These are phyloP conservation scores for Radopholus similis DNA, from an alignment of 1,140 invertebrate genomes.

Conservation along the genomic window DNA sequence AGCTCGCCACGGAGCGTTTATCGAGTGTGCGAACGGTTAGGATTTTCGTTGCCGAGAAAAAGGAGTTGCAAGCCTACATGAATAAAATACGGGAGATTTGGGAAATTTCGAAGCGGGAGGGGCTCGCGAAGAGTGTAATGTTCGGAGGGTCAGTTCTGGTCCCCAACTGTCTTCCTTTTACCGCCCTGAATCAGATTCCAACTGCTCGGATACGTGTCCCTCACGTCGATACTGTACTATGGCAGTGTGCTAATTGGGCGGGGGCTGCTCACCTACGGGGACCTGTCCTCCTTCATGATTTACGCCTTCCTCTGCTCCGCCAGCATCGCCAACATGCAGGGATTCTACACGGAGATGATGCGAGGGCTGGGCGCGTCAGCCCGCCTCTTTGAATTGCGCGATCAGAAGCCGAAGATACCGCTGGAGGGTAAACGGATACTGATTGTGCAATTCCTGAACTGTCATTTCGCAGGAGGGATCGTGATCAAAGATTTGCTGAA, in stretches of 20 bases:
- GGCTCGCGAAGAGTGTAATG: constrained; percentile 79
- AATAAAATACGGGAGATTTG: constrained; percentile 73
- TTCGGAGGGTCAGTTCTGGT: constrained; percentile 76
- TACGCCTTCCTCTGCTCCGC: constrained; percentile 53
- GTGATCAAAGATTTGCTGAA: constrained; percentile 66
- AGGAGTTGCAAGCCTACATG: constrained; percentile 72
- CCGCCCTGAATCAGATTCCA: constrained; percentile 71
- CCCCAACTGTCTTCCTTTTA: neutral
- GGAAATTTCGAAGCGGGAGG: constrained; percentile 77
- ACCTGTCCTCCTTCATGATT: constrained; percentile 56
- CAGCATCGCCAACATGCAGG: constrained; percentile 66
- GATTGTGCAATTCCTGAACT: neutral
- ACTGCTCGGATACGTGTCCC: constrained; percentile 83
- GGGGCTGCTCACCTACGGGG: constrained; percentile 77
- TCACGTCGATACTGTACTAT: constrained; percentile 86
- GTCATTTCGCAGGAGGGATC: constrained; percentile 36
- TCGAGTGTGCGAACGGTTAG: constrained; percentile 89
- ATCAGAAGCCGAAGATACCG: constrained; percentile 73
- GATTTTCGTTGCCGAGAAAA: constrained; percentile 78
- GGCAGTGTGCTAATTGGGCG: constrained; percentile 81
- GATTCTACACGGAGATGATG: constrained; percentile 87
- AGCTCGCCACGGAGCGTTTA: constrained; percentile 82
- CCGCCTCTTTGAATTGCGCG: constrained; percentile 81
- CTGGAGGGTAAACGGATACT: constrained; percentile 49
- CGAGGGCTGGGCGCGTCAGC: constrained; percentile 83